Percentiles rank a stretch among this genome's conserved stretches.
phyloP scores from a whole-genome alignment of 2,888 invertebrate genomes.

The Scelioninae gen. 1 region DNA sequence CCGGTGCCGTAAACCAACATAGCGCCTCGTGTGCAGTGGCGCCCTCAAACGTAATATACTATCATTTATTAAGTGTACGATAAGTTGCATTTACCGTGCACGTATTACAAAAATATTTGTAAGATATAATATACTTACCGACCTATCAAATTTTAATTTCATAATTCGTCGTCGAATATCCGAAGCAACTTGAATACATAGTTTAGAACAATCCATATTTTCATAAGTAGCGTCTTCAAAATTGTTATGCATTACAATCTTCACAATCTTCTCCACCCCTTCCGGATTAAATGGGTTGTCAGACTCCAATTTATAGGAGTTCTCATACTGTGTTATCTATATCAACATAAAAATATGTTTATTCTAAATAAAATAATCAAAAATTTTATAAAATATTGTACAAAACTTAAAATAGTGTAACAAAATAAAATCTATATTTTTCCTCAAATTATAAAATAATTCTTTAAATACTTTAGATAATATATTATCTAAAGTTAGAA shows the following conservation, averaged over 20 bases:
- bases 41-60: too few species aligned
- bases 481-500: too few species aligned
- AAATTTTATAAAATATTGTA: neutral
- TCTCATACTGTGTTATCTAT: slow-evolving; percentile 85
- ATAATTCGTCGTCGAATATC: slow-evolving; percentile 87
- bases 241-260: slow-evolving; percentile 86
- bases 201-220: slow-evolving; percentile 86
- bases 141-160: slow-evolving; percentile 89
- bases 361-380: neutral
- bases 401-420: too few species aligned
- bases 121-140: neutral
- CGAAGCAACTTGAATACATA: slow-evolving; percentile 86
- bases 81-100: too few species aligned
- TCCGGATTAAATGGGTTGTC: slow-evolving; percentile 87
- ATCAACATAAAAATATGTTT: neutral
- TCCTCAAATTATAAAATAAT: too few species aligned
- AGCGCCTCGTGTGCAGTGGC: too few species aligned
- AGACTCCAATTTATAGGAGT: slow-evolving; percentile 88
- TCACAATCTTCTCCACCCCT: slow-evolving; percentile 87
- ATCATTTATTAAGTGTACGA: too few species aligned
- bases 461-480: too few species aligned
- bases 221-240: slow-evolving; percentile 87
- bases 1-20: too few species aligned
- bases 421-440: too few species aligned
- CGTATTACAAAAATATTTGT: too few species aligned